Base-by-base conservation (phyloP, 2,113 vertebrate species). In the Apistogramma diplotaenia region DNA sequence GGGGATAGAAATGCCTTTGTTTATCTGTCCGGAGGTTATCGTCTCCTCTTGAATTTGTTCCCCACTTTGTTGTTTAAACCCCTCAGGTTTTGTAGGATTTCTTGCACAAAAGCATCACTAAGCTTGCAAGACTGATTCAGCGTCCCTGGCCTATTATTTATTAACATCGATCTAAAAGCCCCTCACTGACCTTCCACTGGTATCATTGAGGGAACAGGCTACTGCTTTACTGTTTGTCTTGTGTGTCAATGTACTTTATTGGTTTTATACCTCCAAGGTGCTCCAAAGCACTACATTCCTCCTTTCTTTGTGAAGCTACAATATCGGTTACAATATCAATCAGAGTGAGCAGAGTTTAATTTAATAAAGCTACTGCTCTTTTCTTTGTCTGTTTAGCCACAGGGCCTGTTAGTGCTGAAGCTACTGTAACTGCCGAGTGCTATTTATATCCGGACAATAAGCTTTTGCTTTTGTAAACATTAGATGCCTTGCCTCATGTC, bases 1-100 rank as follows among this genome's bases (percentile, higher is more conserved):
- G 89, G 82, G 79, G 83, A 57, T n/a, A 11, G 33, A 83, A 12
- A 61, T 61, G 46, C 79, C 83, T 87, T 90, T 86, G 86, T 89
- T 74, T 89, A 74, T 79, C 59, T 76, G 71, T 89, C 67, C 29
- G 2, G 49, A 70, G 40, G 43, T 77, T 74, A 56, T 72, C 55
- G 65, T 76, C 80, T 91, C 4, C 1, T 74, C 25, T 62, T 61
- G 55, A 71, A 40, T 58, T 33, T 0, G n/a, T 35, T 83, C 31
- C 61, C 23, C 35, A 25, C 37, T 74, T 87, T 84, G 61, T 61
- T 85, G 29, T 89, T 79, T 56, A 27, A 27, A 46, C 9, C 89
- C 84, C 65, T 85, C 49, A 16, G 85, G 82, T 72, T 83, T 76
- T 78, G 12, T 33, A 60, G 83, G 62, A 72, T 58, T 76, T 62